Base-by-base conservation (phyloP, 2,113 vertebrate genomes). In the Corythaixoides concolor region DNA sequence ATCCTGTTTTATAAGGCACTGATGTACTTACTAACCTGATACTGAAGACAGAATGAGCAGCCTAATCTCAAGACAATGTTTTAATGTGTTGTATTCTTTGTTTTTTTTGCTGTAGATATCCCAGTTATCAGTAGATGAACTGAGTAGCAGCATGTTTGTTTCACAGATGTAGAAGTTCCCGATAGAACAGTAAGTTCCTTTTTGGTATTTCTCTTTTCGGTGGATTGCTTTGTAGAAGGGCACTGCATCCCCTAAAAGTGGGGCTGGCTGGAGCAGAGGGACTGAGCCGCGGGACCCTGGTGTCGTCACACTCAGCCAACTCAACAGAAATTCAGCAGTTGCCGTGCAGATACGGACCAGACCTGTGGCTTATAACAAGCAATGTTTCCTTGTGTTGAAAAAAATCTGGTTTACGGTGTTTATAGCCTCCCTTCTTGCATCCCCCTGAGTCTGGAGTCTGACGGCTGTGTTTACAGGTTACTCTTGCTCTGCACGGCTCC, bases 101-200 rank as follows among this genome's bases (percentile, higher is more conserved):
- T 63, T 75, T 97, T 96, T 95, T 97, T 96, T 93, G 81, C 96
- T 98, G 77, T 98, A 98, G 98, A 98, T 98, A 96, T 96, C 98
- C 98, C 98, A 98, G 94, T 98, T 98, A 98, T 98, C 98, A 98
- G 73, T 98, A 98, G 98, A 98, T 98, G 98, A 99, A 97, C 97
- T 98, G 97, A 98, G 98, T 98, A 98, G 97, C 97, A 98, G 96
- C 98, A 98, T 98, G 98, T 98, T 98, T 98, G 96, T 98, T 98
- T 98, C 98, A 98, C 98, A 98, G 97, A 98, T 98, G 97, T 98
- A 98, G 97, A 98, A 96, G 95, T 98, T 98, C 95, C 96, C 82
- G 75, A 90, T 96, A 97, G 97, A 98, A 98, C 97, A 98, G 98
- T 98, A 98, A 98, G 98, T 98, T 98, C 81, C 32, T 97, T 97